Percentiles rank a stretch among this genome's conserved stretches.
These are phyloP conservation scores for Macrosoma leucophasiata DNA, from an alignment of 2,888 invertebrate species.

Conservation along the genomic window DNA sequence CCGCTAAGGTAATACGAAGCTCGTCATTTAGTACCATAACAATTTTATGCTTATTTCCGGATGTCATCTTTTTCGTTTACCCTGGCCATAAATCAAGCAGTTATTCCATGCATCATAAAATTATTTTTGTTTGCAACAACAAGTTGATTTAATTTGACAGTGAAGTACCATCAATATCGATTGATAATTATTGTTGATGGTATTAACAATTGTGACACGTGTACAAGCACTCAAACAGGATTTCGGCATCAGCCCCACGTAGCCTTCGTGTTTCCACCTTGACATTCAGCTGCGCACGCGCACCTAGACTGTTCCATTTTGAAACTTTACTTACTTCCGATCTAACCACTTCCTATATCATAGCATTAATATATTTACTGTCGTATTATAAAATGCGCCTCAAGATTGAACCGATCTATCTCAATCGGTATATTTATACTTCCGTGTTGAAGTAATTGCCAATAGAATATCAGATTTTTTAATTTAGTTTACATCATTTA, in stretches of 20 bases:
- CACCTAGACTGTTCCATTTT: constrained; percentile 62
- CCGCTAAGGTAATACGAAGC: too few relatives aligned
- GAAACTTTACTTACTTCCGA: constrained; percentile 61
- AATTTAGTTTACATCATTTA: too few relatives aligned
- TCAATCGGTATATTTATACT: too few relatives aligned
- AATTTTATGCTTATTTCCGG: too few relatives aligned
- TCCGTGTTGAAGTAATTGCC: too few relatives aligned
- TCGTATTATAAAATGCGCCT: constrained; percentile 12
- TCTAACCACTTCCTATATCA: constrained; percentile 56
- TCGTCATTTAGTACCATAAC: too few relatives aligned
- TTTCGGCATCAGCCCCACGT: constrained; percentile 26
- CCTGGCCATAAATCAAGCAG: too few relatives aligned
- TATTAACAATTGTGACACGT: constrained; percentile 14
- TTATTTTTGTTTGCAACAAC: too few relatives aligned
- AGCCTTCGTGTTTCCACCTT: constrained; percentile 53
- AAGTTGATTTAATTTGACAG: too few relatives aligned
- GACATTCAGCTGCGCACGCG: constrained; percentile 65
- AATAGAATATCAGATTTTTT: too few relatives aligned
- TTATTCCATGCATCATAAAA: too few relatives aligned
- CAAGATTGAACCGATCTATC: constrained; percentile 8
- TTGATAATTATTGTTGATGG: constrained; percentile 1
- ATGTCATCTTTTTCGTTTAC: too few relatives aligned
- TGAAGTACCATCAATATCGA: not conserved
- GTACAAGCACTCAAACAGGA: constrained; percentile 23
- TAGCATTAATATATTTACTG: constrained; percentile 27